Base-by-base conservation (phyloP, 2,797 vertebrate genomes). In the Sebastes nivosus region DNA sequence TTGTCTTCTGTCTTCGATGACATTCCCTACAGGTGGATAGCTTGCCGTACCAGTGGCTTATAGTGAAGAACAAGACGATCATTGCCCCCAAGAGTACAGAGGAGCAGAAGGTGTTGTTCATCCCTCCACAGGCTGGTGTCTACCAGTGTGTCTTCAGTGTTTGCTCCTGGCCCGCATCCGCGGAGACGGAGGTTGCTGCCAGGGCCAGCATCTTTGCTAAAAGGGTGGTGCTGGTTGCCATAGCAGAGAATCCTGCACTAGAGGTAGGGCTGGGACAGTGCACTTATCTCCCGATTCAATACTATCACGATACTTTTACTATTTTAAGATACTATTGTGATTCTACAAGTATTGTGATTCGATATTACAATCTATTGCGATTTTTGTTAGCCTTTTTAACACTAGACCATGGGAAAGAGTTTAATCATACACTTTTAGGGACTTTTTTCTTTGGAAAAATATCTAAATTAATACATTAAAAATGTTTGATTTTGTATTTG, bases 11-110 rank as follows among this genome's bases (percentile, higher is more conserved):
- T 73, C 38, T 64, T 70, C 2, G 3, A 18, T 71, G 18, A 3
- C 1, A n/a, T 66, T 59, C 27, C 52, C 50, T 50, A 2, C 81
- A 97, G 99, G 93, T 99, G 90, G 97, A 98, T 32, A 92, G 93
- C 73, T 83, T 95, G 54, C 96, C 96, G 14, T 96, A 97, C 60
- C 97, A 96, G 29, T 98, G 97, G 91, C 90, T 99, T 52, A 96
- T 99, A 67, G 97, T 99, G 87, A 99, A 99, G 93, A 99, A 97
- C 93, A 99, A 97, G 95, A 96, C 96, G 0, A 96, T 99, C 20
- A 93, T 99, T 88, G 97, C 96, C 68, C 96, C 99, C 9, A 97
- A 96, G 85, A 95, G 95, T 79, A 96, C 97, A 50, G 97, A 98
- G 50, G 97, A 99, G 30, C 94, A 99, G 94, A 98, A 98, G 93